Conservation (phyloP, 2,797 vertebrate species). For the Nannoperca australis region DNA sequence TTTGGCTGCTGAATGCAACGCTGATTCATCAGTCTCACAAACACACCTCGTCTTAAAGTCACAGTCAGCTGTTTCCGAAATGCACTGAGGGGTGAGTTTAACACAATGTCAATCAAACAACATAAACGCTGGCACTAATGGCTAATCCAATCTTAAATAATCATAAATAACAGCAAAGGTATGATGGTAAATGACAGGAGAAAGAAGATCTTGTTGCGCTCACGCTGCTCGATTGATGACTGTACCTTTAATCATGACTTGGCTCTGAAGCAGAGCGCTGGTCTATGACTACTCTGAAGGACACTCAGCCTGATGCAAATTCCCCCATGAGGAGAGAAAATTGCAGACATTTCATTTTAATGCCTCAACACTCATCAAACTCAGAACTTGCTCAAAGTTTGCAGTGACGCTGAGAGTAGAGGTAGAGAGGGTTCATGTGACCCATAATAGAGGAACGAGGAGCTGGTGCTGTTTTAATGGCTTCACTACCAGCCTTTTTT, state of each 20-base stretch:
- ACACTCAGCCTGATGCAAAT: conserved; percentile 63
- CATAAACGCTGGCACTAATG: conserved; percentile 37
- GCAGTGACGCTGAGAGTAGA: conserved; percentile 23
- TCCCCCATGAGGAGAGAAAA: conserved; percentile 53
- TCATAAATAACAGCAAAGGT: conserved; percentile 24
- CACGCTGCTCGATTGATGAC: conserved; percentile 41
- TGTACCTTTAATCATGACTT: conserved; percentile 59
- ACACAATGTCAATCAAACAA: conserved; percentile 50
- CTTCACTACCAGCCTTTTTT: conserved; percentile 37
- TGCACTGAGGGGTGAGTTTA: conserved; percentile 28
- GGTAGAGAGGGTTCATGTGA: conserved; percentile 39
- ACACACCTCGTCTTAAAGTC: conserved; percentile 76
- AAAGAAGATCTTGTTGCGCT: conserved; percentile 8
- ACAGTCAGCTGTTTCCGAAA: conserved; percentile 72
- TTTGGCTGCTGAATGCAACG: conserved; percentile 81
- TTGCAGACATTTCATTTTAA: conserved; percentile 69
- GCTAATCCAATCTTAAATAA: conserved; percentile 32
- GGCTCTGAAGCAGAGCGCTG: conserved; percentile 46
- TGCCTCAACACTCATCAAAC: conserved; percentile 54
- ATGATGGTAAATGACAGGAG: conserved; percentile 20
- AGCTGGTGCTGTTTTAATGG: conserved; percentile 30
- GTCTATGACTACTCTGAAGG: conserved; percentile 64
- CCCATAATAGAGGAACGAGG: conserved; percentile 27
- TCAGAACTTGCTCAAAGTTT: conserved; percentile 55
- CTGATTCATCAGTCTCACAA: conserved; percentile 82